Evolutionary conservation across 1,140 invertebrate species (phyloP), one percentile per base, ranked within the genome.

Genomic region (Aphelenchoides avenae): DNA sequence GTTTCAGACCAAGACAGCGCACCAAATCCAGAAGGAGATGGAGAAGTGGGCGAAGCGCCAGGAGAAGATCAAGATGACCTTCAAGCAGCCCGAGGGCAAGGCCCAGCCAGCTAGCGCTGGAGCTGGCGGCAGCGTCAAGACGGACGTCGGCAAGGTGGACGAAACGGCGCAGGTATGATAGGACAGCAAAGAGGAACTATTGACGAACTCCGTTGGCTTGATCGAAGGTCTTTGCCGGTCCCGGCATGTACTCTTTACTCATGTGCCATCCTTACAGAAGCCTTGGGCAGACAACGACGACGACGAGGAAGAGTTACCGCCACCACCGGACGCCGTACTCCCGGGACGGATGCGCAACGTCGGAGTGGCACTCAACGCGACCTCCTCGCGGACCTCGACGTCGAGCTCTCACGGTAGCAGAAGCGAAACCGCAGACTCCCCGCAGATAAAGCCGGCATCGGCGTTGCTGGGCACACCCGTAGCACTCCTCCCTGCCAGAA

Each of bases 1-100:
- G 37, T 65, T 64, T 65, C 91, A 96, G 81, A 89, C 91, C 0
- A 95, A 94, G 80, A 89, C 93, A 13, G 93, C 93, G 1, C 94
- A 95, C 75, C 93, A 94, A 79, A 95, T 97, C 68, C 91, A 91
- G 0, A 95, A 95, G 79, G 84, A 91, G 71, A 91, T 91, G 89
- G 88, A 89, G 69, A 85, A 86, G 70, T 98, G 94, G 94, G 93
- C 93, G 0, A 91, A 95, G 75, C 91, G 89, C 5, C 80, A 95
- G 48, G 96, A 97, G 79, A 91, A 95, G 73, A 91, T 92, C 79
- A 96, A 96, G 79, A 90, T 95, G 68, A 86, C 84, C 57, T 84
- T 76, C 22, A 82, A 82, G 11, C 58, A 70, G 22, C 51, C 43
- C 11, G 48, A 54, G 39, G 37, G 50, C 20, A 36, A 61, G 22